Evolutionary conservation across 2,888 invertebrate genomes (phyloP).

Genomic region (Sympetrum striolatum): DNA sequence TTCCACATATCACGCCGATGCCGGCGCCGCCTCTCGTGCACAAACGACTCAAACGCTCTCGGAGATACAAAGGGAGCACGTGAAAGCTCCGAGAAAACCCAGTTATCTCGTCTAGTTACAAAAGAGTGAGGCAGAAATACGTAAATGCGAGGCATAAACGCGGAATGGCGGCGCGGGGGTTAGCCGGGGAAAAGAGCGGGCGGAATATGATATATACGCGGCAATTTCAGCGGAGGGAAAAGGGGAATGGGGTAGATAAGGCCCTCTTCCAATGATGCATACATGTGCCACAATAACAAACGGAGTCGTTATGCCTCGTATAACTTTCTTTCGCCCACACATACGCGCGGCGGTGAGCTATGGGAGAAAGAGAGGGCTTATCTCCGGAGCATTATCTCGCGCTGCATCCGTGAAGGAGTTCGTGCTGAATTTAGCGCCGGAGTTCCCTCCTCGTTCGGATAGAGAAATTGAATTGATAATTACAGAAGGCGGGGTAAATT

Average conservation of each 20-base stretch:
- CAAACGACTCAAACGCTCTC: not conserved
- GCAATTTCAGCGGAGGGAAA: not conserved
- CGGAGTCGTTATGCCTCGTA: not conserved
- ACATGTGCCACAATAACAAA: not conserved
- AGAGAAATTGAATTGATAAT: not conserved
- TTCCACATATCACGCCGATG: not conserved
- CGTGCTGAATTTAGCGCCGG: not conserved
- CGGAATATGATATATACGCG: not conserved
- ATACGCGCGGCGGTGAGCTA: too few species aligned
- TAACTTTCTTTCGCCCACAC: not conserved
- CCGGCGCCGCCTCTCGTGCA: not conserved
- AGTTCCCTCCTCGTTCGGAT: not conserved
- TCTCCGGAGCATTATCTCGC: not conserved
- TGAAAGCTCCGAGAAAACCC: not conserved
- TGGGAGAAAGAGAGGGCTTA: not conserved
- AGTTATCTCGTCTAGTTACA: not conserved
- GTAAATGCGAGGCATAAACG: not conserved
- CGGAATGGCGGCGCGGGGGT: not conserved
- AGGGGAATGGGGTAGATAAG: not conserved
- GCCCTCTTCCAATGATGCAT: not conserved
- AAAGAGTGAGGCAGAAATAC: not conserved
- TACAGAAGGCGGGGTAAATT: not conserved
- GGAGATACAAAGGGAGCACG: not conserved
- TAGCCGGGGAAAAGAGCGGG: not conserved
- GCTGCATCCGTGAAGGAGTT: not conserved